A percentile compares a stretch with the other conserved stretches of the same genome.
Evolutionary conservation across 2,113 vertebrate species (phyloP).

Genomic region (Patagioenas fasciata): DNA sequence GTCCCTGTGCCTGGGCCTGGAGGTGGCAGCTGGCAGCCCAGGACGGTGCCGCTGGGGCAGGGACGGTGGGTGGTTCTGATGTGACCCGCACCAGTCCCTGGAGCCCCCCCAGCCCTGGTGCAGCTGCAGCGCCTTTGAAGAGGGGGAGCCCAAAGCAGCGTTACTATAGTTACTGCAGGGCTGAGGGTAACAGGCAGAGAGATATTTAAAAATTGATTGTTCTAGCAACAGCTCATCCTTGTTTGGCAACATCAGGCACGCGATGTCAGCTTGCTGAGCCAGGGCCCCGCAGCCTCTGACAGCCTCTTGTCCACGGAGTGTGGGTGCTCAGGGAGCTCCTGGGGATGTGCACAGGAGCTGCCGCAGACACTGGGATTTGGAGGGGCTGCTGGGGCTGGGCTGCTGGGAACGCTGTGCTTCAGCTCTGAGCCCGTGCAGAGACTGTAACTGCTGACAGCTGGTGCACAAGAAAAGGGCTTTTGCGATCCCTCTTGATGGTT

Average conservation of each 20-base stretch:
- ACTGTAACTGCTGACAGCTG: not conserved
- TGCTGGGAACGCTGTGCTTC: not conserved
- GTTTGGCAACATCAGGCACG: conserved; percentile 42
- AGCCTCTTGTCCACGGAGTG: not conserved
- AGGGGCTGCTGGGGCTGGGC: not conserved
- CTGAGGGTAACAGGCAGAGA: conserved; percentile 32
- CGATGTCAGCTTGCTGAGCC: not conserved
- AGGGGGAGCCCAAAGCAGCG: conserved; percentile 24
- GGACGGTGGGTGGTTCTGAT: not conserved
- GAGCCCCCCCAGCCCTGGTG: not conserved
- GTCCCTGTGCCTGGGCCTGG: not conserved
- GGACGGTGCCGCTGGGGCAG: rapidly evolving
- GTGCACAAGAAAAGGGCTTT: not conserved
- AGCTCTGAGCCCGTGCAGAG: not conserved
- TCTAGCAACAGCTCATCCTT: conserved; percentile 25
- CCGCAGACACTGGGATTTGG: no score
- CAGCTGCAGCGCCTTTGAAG: conserved; percentile 8
- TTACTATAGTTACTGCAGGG: conserved; percentile 73
- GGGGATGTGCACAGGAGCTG: not conserved
- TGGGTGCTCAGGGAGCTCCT: not conserved
- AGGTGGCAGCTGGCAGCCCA: not conserved
- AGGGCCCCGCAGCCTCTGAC: not conserved
- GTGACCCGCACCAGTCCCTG: not conserved
- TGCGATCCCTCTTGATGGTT: not conserved
- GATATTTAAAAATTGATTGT: conserved; percentile 57